Evolutionary conservation across 2,888 invertebrate species (phyloP), one percentile per base, ranked within the genome.

Genomic region (Cactoblastis cactorum): DNA sequence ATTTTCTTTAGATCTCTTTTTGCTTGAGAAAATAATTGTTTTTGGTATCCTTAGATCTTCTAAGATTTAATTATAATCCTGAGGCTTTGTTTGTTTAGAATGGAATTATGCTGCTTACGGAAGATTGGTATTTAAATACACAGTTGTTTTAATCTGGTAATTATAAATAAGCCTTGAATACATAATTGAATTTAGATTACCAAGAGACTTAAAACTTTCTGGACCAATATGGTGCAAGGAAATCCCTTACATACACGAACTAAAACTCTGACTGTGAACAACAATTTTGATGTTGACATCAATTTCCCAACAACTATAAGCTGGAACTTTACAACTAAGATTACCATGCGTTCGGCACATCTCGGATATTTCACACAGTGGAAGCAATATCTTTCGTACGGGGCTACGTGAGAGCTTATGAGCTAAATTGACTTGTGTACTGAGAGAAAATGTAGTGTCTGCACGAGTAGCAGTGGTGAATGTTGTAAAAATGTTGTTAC

Each of bases 271-370:
- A 3, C 14, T 6, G 24, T n/a, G 24, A 22, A 41, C 22, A 12
- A 41, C 43, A 43, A 6, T 43, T 24, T 43, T 43, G 43, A 43
- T 43, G 43, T 43, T 43, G 28, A 28, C 43, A 43, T 43, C 43
- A 43, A 43, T 43, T 43, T 43, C 24, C 34, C 17, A 35, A 15
- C 15, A 37, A 37, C 37, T 37, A 17, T 37, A 37, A 37, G 37
- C 37, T 37, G 17, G 3, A 37, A 37, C 37, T 37, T 8, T 17
- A 37, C 17, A 37, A 17, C 37, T 37, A 15, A 9, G 37, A 15
- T 37, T 6, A 17, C 15, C 37, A 37, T 2, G 9, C 17, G 14
- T 17, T 11, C 15, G 35, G 35, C 35, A 35, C 14, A 15, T 11
- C 8, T 9, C 28, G 3, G 28, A 28, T 9, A 28, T 9, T 28